These are phyloP conservation scores for Drosophila grimshawi DNA, from an alignment of 1,140 invertebrate genomes.

Conservation along the genomic window DNA sequence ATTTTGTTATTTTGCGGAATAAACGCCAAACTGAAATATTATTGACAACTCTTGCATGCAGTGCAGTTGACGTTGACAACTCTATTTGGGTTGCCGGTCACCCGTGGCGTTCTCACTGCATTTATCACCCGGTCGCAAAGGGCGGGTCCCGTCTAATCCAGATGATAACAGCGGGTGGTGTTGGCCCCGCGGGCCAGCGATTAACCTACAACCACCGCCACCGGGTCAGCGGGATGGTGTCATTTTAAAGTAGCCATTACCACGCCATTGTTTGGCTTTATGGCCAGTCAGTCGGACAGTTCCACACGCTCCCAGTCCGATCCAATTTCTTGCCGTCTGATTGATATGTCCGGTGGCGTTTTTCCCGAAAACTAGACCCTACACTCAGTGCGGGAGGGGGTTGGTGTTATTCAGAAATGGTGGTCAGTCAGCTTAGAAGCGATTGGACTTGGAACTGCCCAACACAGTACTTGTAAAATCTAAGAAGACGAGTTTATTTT, in stretches of 20 bases:
- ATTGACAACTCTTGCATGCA: slow-evolving; percentile 33
- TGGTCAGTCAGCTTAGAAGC: slow-evolving; percentile 1
- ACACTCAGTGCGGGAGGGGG: slow-evolving; percentile 8
- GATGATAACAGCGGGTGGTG: slow-evolving; percentile 71
- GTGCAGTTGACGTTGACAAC: slow-evolving; percentile 57
- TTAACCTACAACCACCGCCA: slow-evolving; percentile 39
- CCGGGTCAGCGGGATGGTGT: slow-evolving; percentile 49
- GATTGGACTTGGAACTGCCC: background rate
- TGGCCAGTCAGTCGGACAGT: slow-evolving; percentile 19
- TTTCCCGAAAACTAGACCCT: slow-evolving; percentile 33
- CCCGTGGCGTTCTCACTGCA: slow-evolving; percentile 45
- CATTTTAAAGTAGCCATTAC: slow-evolving; percentile 82
- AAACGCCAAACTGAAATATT: slow-evolving; percentile 25
- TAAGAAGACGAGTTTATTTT: background rate
- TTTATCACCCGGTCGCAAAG: slow-evolving; percentile 52
- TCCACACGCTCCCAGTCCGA: slow-evolving; percentile 40
- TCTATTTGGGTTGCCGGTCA: slow-evolving; percentile 52
- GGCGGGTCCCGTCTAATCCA: slow-evolving; percentile 40
- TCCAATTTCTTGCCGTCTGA: slow-evolving; percentile 68
- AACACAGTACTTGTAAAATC: background rate
- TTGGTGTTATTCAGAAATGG: slow-evolving; percentile 6
- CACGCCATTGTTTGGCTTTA: slow-evolving; percentile 76
- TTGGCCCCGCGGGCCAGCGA: slow-evolving; percentile 33
- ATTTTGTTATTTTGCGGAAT: slow-evolving; percentile 28
- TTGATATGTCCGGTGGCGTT: slow-evolving; percentile 63